Percentiles rank a stretch among this genome's conserved stretches.
Conservation (phyloP, 1,140 invertebrate species). For the Nixonia krombeini region DNA sequence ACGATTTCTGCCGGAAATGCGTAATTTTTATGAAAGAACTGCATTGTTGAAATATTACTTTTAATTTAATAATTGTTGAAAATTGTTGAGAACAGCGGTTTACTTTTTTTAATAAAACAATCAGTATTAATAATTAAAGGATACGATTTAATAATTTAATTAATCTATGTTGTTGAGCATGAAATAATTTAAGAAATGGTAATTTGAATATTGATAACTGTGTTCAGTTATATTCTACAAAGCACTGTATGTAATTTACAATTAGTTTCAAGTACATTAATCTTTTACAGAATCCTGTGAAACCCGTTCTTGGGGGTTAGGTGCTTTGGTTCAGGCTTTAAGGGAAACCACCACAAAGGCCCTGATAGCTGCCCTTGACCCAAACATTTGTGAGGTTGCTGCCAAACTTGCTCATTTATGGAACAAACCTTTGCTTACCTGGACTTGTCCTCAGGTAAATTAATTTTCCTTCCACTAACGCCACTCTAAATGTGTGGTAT, state of each 20-base stretch:
- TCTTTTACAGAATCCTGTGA: constrained; percentile 68
- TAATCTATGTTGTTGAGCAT: too few species aligned
- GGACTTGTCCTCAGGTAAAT: constrained; percentile 71
- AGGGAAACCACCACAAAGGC: constrained; percentile 64
- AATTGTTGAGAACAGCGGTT: too few species aligned
- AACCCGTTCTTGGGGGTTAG: constrained; percentile 65
- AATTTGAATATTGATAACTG: too few species aligned
- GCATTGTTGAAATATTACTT: too few species aligned
- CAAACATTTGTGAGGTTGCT: constrained; percentile 67
- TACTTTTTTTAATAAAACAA: too few species aligned
- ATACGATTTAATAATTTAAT: too few species aligned
- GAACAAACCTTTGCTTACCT: constrained; percentile 69
- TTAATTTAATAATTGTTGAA: too few species aligned
- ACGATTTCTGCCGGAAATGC: not conserved
- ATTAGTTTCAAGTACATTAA: constrained; percentile 6
- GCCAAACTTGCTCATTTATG: constrained; percentile 67
- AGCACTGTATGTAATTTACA: too few species aligned
- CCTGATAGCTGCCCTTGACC: constrained; percentile 68
- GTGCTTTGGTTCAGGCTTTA: constrained; percentile 64
- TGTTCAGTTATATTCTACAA: too few species aligned
- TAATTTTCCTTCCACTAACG: not conserved
- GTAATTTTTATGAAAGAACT: too few species aligned
- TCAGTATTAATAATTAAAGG: too few species aligned
- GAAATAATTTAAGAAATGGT: too few species aligned
- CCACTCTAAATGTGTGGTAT: not conserved